phyloP scores from a whole-genome alignment of 2,888 invertebrate genomes.

The Cryptocephalus primarius region DNA sequence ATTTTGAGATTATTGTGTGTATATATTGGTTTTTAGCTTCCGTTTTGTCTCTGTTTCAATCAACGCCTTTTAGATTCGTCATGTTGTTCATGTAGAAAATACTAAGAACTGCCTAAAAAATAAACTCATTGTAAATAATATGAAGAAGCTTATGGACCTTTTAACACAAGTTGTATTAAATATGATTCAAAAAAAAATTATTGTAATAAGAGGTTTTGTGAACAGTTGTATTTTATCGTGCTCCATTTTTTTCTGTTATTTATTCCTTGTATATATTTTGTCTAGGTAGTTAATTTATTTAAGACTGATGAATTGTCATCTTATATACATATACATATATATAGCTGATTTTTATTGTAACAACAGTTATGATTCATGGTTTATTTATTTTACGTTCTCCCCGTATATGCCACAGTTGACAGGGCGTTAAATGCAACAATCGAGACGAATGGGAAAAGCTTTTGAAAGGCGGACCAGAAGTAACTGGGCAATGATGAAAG shows the following conservation, averaged over 20 bases:
- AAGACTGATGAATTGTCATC: conserved; percentile 33
- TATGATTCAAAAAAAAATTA: conserved; percentile 4
- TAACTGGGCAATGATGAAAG: too few species aligned
- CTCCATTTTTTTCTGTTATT: conserved; percentile 15
- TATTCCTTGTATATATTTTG: conserved; percentile 25
- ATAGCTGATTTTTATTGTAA: conserved; percentile 6
- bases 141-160: conserved; percentile 15
- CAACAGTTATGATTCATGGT: conserved; percentile 9
- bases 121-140: conserved; percentile 13
- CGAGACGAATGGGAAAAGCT: too few species aligned
- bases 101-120: conserved; percentile 15
- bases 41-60: not conserved
- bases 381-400: conserved; percentile 14
- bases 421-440: too few species aligned
- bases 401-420: not conserved
- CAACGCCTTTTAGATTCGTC: conserved; percentile 10
- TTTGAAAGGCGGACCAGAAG: too few species aligned
- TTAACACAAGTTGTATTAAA: conserved; percentile 1
- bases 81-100: conserved; percentile 16
- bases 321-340: conserved; percentile 14
- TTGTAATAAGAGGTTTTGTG: conserved; percentile 8
- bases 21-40: not conserved
- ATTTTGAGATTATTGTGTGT: not conserved
- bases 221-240: conserved; percentile 6
- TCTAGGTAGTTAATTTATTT: conserved; percentile 32